Base-by-base conservation (phyloP, 2,888 invertebrate species). In the Troides aeacus region DNA sequence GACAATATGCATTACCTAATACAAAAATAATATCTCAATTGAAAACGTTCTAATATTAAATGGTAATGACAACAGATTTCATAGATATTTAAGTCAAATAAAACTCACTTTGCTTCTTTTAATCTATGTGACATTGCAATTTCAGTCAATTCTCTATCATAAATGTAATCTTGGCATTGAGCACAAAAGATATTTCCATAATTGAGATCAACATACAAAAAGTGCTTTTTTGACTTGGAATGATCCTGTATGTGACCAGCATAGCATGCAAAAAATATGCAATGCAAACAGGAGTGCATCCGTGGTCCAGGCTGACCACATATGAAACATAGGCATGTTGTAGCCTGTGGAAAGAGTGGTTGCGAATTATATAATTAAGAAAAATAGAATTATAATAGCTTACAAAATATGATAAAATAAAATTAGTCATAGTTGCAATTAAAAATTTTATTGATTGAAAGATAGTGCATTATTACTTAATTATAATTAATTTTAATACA, bases 241-340 rank as follows among this genome's bases (percentile, higher is more conserved):
- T 99, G 99, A 68, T 97, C 96, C 79, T 96, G 95, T 75, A 98
- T 97, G 85, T 99, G 99, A 70, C 95, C 94, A 30, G 94, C 95
- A 78, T 97, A 97, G 86, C 99, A 99, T 66, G 97, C 99, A 87
- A 99, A 98, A 90, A 95, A 98, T 77, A 98, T 97, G 91, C 99
- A 99, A 79, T 97, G 97, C 71, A 97, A 93, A 81, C 97, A 97
- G 36, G 97, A 96, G 82, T 96, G 97, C 78, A 97, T 93, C 71
- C 97, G 95, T n/a, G 96, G 95, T 30, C 96, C 96, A 71, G 95
- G 94, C 74, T 94, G 94, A 77, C 96, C 95, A 86, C 98, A 98
- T 46, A 95, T 94, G 78, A 97, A 96, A 88, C 98, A 98, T 74
- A 95, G 93, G 85, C 96, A 96, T 87, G 96, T 94, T 79, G 95